Conservation (phyloP, 2,797 vertebrate species). For the Halcyon badia region DNA sequence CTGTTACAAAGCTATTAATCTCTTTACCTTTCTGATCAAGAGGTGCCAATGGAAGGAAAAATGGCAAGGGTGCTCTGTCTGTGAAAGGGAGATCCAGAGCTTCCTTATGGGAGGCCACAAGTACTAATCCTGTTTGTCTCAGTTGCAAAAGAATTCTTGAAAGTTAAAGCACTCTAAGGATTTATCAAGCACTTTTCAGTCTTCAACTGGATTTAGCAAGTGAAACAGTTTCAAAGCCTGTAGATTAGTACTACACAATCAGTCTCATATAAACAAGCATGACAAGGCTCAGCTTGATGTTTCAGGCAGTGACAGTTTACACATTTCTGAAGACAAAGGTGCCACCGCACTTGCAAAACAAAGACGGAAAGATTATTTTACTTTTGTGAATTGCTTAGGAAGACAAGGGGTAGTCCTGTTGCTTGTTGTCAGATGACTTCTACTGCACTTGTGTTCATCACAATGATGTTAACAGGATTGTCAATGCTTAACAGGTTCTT, state of each 20-base stretch:
- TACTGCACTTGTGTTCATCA: not conserved
- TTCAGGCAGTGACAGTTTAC: slow-evolving; percentile 52
- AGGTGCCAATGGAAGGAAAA: not conserved
- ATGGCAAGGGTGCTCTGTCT: not conserved
- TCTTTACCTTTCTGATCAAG: not conserved
- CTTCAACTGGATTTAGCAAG: slow-evolving; percentile 53
- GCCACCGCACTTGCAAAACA: slow-evolving; percentile 14
- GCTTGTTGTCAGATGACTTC: not conserved
- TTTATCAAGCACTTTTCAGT: slow-evolving; percentile 50
- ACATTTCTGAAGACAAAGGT: slow-evolving; percentile 46
- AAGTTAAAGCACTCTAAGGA: slow-evolving; percentile 38
- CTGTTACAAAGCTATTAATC: not conserved
- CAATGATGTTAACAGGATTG: slow-evolving; percentile 34
- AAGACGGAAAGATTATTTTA: slow-evolving; percentile 8
- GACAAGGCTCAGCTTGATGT: slow-evolving; percentile 21
- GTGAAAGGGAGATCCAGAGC: not conserved
- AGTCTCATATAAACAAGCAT: not conserved
- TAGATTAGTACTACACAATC: slow-evolving; percentile 60
- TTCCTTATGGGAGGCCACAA: not conserved
- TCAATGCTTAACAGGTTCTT: not conserved
- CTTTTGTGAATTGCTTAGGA: not conserved
- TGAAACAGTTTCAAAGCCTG: slow-evolving; percentile 37
- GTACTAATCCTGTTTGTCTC: slow-evolving; percentile 50
- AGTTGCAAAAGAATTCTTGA: slow-evolving; percentile 18
- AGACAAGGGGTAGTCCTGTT: not conserved